Conservation (phyloP, 2,113 vertebrate genomes). For the Leucosticte australis region DNA sequence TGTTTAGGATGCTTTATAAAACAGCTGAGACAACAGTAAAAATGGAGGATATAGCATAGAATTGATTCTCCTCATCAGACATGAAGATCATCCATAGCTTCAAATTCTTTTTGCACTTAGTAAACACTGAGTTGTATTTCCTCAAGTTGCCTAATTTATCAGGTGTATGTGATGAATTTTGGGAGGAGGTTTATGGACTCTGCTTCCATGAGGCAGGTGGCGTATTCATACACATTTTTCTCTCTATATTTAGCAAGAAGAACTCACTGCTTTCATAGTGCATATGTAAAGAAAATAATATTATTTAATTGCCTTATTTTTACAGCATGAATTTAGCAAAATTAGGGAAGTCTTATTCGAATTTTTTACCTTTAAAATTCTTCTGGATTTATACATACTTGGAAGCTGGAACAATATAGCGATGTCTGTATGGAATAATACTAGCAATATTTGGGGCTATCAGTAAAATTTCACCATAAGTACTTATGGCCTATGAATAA, state of each 20-base stretch:
- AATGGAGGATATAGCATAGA: background rate
- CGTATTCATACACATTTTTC: background rate
- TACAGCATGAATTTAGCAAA: background rate
- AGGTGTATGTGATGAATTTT: background rate
- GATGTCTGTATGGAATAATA: background rate
- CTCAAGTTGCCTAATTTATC: background rate
- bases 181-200: accelerated
- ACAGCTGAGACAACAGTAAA: background rate
- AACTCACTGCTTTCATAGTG: background rate
- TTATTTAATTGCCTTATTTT: background rate
- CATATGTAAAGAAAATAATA: background rate
- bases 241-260: background rate
- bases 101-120: background rate
- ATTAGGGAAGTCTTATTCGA: background rate
- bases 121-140: background rate
- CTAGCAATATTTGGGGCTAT: background rate
- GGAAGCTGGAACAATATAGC: background rate
- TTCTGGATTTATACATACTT: background rate
- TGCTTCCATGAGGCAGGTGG: background rate
- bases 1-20: background rate
- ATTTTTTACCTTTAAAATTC: background rate
- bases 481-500: background rate
- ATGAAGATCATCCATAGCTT: background rate
- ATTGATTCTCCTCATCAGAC: background rate
- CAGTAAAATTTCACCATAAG: background rate